phyloP scores from a whole-genome alignment of 2,888 invertebrate genomes.

The Nipponacmea schrenckii region DNA sequence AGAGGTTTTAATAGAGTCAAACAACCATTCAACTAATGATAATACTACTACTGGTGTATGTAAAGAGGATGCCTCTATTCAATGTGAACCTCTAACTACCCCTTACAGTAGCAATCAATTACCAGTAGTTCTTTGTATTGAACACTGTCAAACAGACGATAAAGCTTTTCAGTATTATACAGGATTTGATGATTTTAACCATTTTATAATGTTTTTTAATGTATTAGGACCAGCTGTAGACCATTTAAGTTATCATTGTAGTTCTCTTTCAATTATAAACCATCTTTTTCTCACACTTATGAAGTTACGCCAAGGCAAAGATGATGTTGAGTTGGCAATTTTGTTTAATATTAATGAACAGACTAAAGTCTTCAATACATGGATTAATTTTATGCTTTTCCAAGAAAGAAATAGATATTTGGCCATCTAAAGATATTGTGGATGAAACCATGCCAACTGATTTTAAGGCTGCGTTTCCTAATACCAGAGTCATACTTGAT shows the following conservation, averaged over 20 bases:
- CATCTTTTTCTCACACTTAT: conserved; percentile 33
- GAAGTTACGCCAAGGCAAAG: conserved; percentile 33
- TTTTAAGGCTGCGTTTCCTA: neutral
- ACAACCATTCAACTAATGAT: no score
- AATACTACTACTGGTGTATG: no score
- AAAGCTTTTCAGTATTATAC: conserved; percentile 29
- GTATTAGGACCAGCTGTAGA: conserved; percentile 19
- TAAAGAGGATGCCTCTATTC: no score
- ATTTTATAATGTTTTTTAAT: conserved; percentile 29
- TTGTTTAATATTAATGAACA: conserved; percentile 25
- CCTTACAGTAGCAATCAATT: no score
- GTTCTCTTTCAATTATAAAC: conserved; percentile 16
- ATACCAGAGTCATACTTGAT: neutral
- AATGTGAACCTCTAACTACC: no score
- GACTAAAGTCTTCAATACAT: neutral
- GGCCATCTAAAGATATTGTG: conserved; percentile 17
- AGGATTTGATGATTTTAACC: conserved; percentile 28
- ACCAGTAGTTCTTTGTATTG: no score
- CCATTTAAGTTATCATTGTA: conserved; percentile 15
- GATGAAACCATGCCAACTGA: conserved; percentile 17
- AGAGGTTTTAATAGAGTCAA: no score
- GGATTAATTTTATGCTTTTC: conserved; percentile 3
- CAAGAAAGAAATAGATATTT: conserved; percentile 20
- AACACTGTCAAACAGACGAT: neutral
- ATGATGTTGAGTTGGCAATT: conserved; percentile 31